Evolutionary conservation across 2,797 vertebrate species (phyloP), one percentile per base, ranked within the genome.

Genomic region (Poecilia wingei): DNA sequence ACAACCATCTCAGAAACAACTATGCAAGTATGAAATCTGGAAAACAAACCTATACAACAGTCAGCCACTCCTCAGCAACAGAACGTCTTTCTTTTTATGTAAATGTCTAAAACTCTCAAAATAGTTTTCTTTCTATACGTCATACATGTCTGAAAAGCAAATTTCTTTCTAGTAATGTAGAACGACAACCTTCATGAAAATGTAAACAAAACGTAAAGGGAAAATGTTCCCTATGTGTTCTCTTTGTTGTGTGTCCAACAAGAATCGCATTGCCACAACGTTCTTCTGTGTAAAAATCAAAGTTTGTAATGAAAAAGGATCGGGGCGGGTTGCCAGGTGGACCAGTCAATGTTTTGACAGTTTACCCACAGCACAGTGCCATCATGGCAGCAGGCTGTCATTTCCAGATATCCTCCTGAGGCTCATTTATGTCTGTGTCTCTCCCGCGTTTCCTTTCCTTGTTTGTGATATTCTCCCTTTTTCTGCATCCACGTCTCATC

Each of bases 291-390:
- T 46, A 18, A 55, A 22, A 84, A 82, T 74, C 70, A 83, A 83
- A 88, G 39, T 78, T 80, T 10, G 9, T 78, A 53, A 80, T 64
- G 69, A 77, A 77, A 75, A 74, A 59, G 8, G 20, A 71, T 49
- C 8, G 72, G 57, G 79, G 78, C 36, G 66, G 81, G 73, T 79
- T 87, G 77, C 80, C 88, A 92, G 88, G 87, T 91, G 89, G 90
- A 89, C 89, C 89, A 86, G 80, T 89, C 80, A 51, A 57, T 91
- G 85, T 88, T 88, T 86, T 93, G 89, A 93, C 91, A 91, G 82
- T 91, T 87, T 91, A 87, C 82, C 86, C 84, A 81, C 79, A 84
- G 88, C 79, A 83, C 88, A 78, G 86, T 80, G 78, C 73, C 81
- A 80, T 88, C 13, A 53, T 88, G 82, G 85, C 81, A 89, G 84